A percentile compares a stretch with the other conserved stretches of the same genome.
These are phyloP conservation scores for Leptosomus discolor DNA, from an alignment of 2,113 vertebrate species.

Conservation along the genomic window DNA sequence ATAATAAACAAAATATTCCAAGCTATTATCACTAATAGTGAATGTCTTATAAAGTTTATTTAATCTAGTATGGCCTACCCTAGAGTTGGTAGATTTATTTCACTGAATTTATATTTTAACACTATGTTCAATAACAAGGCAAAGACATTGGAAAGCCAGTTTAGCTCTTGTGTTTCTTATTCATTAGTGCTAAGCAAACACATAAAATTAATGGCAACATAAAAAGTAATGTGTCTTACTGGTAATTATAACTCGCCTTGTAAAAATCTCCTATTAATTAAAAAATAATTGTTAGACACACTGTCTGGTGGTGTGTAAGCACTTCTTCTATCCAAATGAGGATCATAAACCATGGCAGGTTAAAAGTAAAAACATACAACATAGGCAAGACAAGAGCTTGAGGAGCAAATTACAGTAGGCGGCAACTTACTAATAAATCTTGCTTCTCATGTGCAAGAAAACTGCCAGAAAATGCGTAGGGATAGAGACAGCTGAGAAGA, in stretches of 20 bases:
- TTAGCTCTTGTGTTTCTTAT: background rate
- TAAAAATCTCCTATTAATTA: conserved; percentile 50
- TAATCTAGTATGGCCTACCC: background rate
- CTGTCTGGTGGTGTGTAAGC: background rate
- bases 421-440: background rate
- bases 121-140: background rate
- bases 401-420: background rate
- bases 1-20: background rate
- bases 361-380: background rate
- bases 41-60: background rate
- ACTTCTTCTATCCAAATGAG: background rate
- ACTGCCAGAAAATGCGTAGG: background rate
- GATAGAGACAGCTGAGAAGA: background rate
- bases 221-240: conserved; percentile 37
- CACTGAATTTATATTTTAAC: background rate
- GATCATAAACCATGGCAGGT: conserved; percentile 9
- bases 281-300: conserved; percentile 28
- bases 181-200: conserved; percentile 35
- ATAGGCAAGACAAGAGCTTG: background rate
- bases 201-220: conserved; percentile 46
- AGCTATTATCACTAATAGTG: background rate
- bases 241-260: conserved; percentile 22
- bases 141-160: background rate
- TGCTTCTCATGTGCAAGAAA: background rate
- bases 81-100: background rate